These are phyloP conservation scores for Epizoanthus ramosus DNA, from an alignment of 92 coral and sea anemone genomes.

Conservation along the genomic window DNA sequence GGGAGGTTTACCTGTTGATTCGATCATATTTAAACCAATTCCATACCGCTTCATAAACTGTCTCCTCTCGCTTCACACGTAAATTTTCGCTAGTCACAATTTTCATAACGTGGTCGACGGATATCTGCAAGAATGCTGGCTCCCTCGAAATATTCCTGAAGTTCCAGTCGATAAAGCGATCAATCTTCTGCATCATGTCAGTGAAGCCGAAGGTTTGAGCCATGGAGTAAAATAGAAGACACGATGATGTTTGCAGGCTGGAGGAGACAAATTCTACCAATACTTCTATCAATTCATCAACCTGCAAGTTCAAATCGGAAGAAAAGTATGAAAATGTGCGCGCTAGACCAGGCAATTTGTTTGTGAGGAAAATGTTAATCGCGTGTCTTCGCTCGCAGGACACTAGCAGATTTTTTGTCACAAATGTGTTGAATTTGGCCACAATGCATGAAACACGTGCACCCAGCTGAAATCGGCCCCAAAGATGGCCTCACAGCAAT, in stretches of 20 bases:
- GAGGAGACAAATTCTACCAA: constrained; percentile 62
- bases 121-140: constrained; percentile 64
- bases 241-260: constrained; percentile 64
- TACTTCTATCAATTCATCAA: constrained; percentile 63
- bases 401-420: too few species aligned
- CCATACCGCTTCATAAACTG: constrained; percentile 88
- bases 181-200: constrained; percentile 70
- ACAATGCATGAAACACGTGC: too few species aligned
- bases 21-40: constrained; percentile 85
- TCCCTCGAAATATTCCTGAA: constrained; percentile 64
- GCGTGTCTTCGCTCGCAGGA: too few species aligned
- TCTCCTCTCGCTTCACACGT: constrained; percentile 80
- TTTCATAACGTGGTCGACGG: constrained; percentile 64
- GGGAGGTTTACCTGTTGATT: constrained; percentile 53
- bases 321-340: background rate
- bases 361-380: too few species aligned
- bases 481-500: too few species aligned
- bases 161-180: constrained; percentile 90
- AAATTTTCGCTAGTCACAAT: constrained; percentile 80
- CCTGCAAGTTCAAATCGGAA: constrained; percentile 40
- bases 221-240: constrained; percentile 68
- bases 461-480: too few species aligned
- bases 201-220: constrained; percentile 62
- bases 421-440: too few species aligned
- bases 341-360: too few species aligned